phyloP scores from a whole-genome alignment of 2,113 vertebrate genomes.

The Passer domesticus region DNA sequence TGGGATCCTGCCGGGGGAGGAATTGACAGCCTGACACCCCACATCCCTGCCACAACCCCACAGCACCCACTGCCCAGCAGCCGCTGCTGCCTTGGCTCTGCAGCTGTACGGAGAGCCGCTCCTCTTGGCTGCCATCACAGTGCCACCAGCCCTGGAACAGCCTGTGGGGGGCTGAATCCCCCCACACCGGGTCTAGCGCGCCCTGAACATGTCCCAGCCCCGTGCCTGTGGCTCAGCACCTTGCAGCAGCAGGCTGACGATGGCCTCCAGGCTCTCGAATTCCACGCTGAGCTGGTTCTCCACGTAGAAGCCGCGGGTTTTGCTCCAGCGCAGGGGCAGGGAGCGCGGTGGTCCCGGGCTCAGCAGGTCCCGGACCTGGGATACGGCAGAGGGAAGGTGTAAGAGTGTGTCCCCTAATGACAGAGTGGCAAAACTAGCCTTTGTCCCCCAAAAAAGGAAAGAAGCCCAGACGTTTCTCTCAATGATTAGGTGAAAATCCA shows the following conservation, averaged over 20 bases:
- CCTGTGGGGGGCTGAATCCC: fast-evolving
- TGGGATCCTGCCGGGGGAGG: conserved; percentile 59
- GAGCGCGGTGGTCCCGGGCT: conserved; percentile 28
- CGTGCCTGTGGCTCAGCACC: neutral
- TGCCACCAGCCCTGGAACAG: fast-evolving
- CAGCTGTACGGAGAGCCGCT: neutral
- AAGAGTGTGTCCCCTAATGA: too few species aligned
- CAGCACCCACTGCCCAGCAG: neutral
- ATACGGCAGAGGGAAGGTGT: fast-evolving
- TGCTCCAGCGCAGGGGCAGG: conserved; percentile 77
- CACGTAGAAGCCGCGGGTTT: conserved; percentile 73
- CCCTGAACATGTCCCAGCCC: neutral
- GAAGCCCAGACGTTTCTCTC: too few species aligned
- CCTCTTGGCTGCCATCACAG: neutral
- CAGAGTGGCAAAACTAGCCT: too few species aligned
- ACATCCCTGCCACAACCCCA: fast-evolving
- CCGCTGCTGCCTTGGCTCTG: neutral
- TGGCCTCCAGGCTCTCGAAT: conserved; percentile 63
- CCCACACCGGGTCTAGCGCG: fast-evolving
- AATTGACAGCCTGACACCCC: fast-evolving
- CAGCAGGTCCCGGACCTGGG: conserved; percentile 75
- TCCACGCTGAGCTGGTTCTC: conserved; percentile 72
- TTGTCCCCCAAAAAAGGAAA: too few species aligned
- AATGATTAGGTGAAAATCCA: too few species aligned
- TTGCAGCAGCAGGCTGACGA: conserved; percentile 70